These are phyloP conservation scores for Pipistrellus nathusii DNA, from an alignment of 2,797 vertebrate species.

Conservation along the genomic window DNA sequence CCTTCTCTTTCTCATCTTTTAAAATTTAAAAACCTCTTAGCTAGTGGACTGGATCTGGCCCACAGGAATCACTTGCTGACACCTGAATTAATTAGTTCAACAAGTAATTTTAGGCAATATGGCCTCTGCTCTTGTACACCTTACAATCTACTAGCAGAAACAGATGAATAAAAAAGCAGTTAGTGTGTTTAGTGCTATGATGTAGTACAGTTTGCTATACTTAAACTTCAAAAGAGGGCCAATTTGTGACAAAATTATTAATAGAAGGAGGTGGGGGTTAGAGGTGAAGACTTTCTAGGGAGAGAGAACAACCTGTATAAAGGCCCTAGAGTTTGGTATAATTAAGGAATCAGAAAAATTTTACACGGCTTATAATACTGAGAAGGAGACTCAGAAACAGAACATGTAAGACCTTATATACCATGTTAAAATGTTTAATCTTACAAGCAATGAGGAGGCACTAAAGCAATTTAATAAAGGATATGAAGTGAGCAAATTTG, in stretches of 20 bases:
- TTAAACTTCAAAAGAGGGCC: background rate
- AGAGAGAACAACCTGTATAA: background rate
- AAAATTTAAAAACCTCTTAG: background rate
- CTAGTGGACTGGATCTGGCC: background rate
- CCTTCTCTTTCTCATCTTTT: background rate
- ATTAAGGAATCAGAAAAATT: background rate
- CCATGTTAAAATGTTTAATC: background rate
- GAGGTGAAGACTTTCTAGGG: background rate
- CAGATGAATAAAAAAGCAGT: background rate
- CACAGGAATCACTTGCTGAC: background rate
- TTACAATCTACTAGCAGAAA: background rate
- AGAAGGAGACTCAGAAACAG: background rate
- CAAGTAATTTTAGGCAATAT: constrained; percentile 20
- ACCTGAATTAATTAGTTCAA: background rate
- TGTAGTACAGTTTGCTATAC: background rate
- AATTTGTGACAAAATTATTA: background rate
- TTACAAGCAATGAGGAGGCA: background rate
- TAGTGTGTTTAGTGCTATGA: too few species aligned
- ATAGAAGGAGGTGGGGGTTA: background rate
- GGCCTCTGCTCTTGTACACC: background rate
- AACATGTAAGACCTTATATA: background rate
- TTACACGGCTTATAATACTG: background rate
- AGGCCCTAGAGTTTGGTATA: background rate
- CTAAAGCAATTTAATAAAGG: background rate
- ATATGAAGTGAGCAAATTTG: background rate